Evolutionary conservation across 2,888 invertebrate species (phyloP), one percentile per base, ranked within the genome.

Genomic region (Diadegma fenestrale): DNA sequence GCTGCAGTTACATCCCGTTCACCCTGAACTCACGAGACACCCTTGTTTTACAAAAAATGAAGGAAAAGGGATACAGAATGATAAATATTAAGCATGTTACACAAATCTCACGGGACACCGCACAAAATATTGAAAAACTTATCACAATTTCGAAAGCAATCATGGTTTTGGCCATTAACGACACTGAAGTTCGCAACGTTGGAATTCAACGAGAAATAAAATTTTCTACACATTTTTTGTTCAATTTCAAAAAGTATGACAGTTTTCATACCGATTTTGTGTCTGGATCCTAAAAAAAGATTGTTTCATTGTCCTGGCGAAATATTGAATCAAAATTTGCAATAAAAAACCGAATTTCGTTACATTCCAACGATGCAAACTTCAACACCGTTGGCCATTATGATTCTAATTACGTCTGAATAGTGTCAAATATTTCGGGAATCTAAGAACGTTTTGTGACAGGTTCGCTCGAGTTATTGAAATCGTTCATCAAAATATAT

Each of bases 21-120:
- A 19, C 73, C 73, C 54, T 80, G 80, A 58, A 73, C 73, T 73
- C 66, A 51, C 43, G 19, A 63, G 30, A 72, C 43, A 73, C 64
- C 45, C 43, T 58, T 73, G 41, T 33, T 33, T 19, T 7, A 45
- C 30, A 45, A 76, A 48, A 17, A 37, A 64, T 45, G 19, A 51
- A 71, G n/a, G 19, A 33, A 33, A n/a, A 33, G n/a, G 17, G 8
- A 37, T 37, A 37, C 37, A 1, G 17, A n/a, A 26, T 17, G 14
- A n/a, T 12, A 43, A 68, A 68, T n/a, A 43, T 43, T 68, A 22
- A 66, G 17, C 37, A 1, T 41, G 43, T 51, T 41, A n/a, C 41
- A 51, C 12, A 54, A 61, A n/a, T n/a, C 2, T 41, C 41, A 54
- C 10, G 68, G 54, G 54, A 37, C 37, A 54, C 51, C 26, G 45